A percentile compares a stretch with the other conserved stretches of the same genome.
Evolutionary conservation across 2,113 vertebrate genomes (phyloP).

Genomic region (Mesoclemmys tuberculata): DNA sequence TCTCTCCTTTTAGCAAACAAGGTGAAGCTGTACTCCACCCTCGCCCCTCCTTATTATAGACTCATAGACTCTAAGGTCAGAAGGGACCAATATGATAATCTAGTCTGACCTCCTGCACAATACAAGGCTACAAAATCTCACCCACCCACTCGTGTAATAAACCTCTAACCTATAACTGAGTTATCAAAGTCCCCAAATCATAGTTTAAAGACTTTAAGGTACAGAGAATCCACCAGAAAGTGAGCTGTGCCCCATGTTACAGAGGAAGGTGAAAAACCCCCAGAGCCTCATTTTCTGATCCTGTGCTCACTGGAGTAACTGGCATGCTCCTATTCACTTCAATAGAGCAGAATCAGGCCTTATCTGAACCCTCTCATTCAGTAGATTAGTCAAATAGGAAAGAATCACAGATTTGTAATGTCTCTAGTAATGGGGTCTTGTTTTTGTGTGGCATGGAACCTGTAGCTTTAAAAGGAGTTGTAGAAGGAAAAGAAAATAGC

Average conservation of each 20-base stretch:
- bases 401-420: slow-evolving; percentile 3
- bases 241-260: too few relatives aligned
- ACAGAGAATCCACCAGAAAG: too few relatives aligned
- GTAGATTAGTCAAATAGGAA: background rate
- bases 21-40: background rate
- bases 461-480: background rate
- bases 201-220: too few relatives aligned
- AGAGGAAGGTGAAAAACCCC: too few relatives aligned
- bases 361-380: background rate
- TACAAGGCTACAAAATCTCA: too few relatives aligned
- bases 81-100: too few relatives aligned
- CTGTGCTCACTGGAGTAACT: background rate
- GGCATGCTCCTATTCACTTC: slow-evolving; percentile 15
- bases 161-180: too few relatives aligned
- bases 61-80: too few relatives aligned
- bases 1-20: background rate
- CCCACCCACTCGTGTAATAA: too few relatives aligned
- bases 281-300: background rate
- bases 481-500: slow-evolving; percentile 6
- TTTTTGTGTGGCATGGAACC: background rate
- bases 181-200: too few relatives aligned
- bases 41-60: background rate
- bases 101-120: too few relatives aligned
- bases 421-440: background rate
- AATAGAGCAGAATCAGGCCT: background rate